Conservation (phyloP, 2,113 vertebrate species). For the Lonchura striata region DNA sequence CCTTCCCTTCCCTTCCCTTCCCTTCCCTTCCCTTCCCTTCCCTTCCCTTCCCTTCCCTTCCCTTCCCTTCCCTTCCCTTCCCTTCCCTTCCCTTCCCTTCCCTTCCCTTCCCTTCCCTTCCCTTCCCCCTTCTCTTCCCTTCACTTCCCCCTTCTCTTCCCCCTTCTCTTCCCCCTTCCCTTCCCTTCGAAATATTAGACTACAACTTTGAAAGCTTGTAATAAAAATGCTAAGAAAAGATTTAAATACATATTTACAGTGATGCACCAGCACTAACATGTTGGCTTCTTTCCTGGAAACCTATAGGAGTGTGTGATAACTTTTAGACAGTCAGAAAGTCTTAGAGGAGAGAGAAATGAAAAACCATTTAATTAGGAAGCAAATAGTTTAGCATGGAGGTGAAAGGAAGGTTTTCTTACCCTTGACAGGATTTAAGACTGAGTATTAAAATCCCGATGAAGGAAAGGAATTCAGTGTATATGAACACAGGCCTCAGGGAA, state of each 20-base stretch:
- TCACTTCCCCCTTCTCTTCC: too few species aligned
- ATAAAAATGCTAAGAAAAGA: neutral
- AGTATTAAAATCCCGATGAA: neutral
- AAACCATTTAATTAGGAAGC: neutral
- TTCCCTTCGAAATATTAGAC: neutral
- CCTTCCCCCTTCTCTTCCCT: neutral
- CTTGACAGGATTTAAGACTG: neutral
- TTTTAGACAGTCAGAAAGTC: neutral
- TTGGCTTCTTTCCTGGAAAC: neutral
- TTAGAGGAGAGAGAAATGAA: neutral
- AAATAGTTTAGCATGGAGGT: neutral
- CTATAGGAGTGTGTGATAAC: neutral
- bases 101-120: neutral
- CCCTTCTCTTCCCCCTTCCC: neutral
- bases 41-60: neutral
- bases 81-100: too few species aligned
- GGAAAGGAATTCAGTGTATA: neutral
- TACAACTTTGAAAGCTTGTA: neutral
- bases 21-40: neutral
- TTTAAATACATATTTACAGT: neutral
- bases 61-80: neutral
- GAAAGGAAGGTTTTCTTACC: neutral
- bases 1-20: too few species aligned
- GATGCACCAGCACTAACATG: neutral
- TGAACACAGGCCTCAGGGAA: neutral